These are phyloP conservation scores for Cerastis rubricosa DNA, from an alignment of 2,888 invertebrate species.

Conservation along the genomic window DNA sequence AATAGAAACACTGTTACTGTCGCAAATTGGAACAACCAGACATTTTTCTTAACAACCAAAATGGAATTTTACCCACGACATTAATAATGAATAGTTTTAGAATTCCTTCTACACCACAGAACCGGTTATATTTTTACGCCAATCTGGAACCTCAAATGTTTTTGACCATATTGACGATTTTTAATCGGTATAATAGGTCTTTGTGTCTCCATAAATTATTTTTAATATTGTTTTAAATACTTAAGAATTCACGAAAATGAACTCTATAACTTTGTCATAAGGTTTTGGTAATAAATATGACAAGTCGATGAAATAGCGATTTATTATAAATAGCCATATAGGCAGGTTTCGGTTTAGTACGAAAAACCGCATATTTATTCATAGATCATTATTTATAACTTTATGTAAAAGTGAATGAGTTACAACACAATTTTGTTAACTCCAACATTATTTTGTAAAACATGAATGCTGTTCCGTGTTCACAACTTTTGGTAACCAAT, in stretches of 20 bases:
- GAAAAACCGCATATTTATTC: slow-evolving; percentile 52
- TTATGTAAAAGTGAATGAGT: slow-evolving; percentile 44
- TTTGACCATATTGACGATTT: slow-evolving; percentile 56
- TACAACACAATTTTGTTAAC: slow-evolving; percentile 25
- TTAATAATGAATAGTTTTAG: slow-evolving; percentile 46
- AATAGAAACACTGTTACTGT: too few species aligned
- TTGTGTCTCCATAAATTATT: slow-evolving; percentile 67
- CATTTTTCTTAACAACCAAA: slow-evolving; percentile 14
- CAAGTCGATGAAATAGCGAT: slow-evolving; percentile 61
- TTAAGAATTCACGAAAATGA: slow-evolving; percentile 22
- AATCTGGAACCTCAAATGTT: slow-evolving; percentile 54
- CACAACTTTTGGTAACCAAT: neutral
- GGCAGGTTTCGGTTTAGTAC: slow-evolving; percentile 39
- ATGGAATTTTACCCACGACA: slow-evolving; percentile 18
- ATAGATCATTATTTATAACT: slow-evolving; percentile 53
- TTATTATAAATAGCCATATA: slow-evolving; percentile 51
- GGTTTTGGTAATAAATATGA: slow-evolving; percentile 40
- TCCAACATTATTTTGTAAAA: slow-evolving; percentile 24
- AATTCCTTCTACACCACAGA: slow-evolving; percentile 34
- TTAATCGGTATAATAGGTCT: slow-evolving; percentile 64
- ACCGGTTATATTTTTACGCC: slow-evolving; percentile 54
- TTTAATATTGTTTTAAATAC: slow-evolving; percentile 58
- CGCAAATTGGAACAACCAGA: neutral
- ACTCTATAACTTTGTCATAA: slow-evolving; percentile 52
- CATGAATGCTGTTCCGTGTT: neutral